Evolutionary conservation across 2,113 vertebrate species (phyloP), one percentile per base, ranked within the genome.

Genomic region (Asarcornis scutulata): DNA sequence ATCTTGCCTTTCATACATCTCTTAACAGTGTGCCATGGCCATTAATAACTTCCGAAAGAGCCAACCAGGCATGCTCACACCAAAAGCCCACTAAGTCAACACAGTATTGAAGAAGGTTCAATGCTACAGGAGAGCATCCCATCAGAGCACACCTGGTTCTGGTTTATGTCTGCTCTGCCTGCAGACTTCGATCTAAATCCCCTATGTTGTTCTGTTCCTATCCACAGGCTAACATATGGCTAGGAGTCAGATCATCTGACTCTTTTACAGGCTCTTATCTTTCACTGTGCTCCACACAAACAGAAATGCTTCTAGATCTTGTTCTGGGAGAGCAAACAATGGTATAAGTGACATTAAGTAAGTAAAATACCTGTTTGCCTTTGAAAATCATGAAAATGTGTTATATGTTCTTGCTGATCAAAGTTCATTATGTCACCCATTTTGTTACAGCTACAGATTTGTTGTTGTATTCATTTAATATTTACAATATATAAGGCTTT

Each of bases 91-190:
- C 60, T 40, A 73, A 88, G 80, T 94, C 86, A 91, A 40, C 76
- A 82, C 48, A 21, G 10, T 6, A 64, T 13, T 90, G 90, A 93
- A 68, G 56, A 93, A 81, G 80, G 73, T 94, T 64, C 76, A 72
- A 23, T 62, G 23, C 66, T 53, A 72, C 53, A 76, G 88, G 52
- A 90, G 77, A 92, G 83, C 60, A 92, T 48, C 66, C 73, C 58
- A 11, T 44, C 42, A 46, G 83, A 69, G 80, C 86, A 91, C 92
- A 95, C 90, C 88, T 93, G 88, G 62, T 76, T 84, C 92, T 95
- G 86, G 50, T 96, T 90, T 94, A 76, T 46, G 58, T 90, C 58
- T 84, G 52, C 38, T 90, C 64, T 82, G 69, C 42, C 60, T 53
- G 32, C 58, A 75, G 86, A 68, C 68, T 67, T 81, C 20, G 11